Evolutionary conservation across 2,113 vertebrate species (phyloP).

Genomic region (Chiloscyllium plagiosum): DNA sequence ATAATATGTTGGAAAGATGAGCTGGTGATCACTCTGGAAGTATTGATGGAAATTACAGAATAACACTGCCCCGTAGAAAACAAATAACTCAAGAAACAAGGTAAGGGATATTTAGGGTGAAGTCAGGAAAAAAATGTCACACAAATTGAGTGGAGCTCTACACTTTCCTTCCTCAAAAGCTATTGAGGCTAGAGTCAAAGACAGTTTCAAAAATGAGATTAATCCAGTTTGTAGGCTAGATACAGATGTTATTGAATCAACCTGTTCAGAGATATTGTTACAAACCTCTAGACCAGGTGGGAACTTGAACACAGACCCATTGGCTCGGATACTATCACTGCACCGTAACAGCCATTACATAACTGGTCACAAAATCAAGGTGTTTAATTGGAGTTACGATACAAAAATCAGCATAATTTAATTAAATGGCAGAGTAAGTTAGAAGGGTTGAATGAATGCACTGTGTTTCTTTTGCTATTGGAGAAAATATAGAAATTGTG

Average conservation of each 20-base stretch:
- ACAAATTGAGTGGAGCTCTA: not conserved
- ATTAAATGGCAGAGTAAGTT: not conserved
- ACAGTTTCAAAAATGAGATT: not conserved
- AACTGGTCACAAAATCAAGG: not conserved
- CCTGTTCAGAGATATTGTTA: no score
- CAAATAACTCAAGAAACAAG: not conserved
- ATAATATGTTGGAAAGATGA: not conserved
- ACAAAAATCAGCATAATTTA: not conserved
- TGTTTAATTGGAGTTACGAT: not conserved
- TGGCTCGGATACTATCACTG: no score
- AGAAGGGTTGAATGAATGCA: not conserved
- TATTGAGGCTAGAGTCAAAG: not conserved
- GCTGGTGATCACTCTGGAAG: not conserved
- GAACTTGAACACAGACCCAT: no score
- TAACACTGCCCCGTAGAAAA: not conserved
- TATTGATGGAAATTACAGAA: not conserved
- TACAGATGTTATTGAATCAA: no score
- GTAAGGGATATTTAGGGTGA: no score
- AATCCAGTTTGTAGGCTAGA: not conserved
- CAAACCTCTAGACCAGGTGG: no score
- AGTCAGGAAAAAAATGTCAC: not conserved
- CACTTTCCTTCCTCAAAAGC: not conserved
- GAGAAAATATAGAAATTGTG: not conserved
- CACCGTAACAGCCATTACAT: no score
- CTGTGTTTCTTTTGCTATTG: not conserved